A percentile compares a stretch with the other conserved stretches of the same genome.
phyloP scores from a whole-genome alignment of 2,797 vertebrate genomes.

The Rhinatrema bivittatum region DNA sequence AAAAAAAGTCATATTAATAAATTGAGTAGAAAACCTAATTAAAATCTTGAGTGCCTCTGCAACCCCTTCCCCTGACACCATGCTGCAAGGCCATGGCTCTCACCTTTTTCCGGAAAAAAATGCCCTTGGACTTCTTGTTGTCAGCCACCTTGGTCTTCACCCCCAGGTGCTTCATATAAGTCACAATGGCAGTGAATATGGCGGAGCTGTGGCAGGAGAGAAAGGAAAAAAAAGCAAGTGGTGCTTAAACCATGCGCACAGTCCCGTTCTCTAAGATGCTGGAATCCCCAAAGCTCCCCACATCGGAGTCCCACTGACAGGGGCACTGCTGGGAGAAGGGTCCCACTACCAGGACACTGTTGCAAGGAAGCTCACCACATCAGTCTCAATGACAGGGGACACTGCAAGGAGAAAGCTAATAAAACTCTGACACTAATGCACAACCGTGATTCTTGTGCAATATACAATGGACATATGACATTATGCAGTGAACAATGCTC shows the following conservation, averaged over 20 bases:
- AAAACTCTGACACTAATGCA: too few relatives aligned
- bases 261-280: background rate
- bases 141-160: conserved; percentile 75
- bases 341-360: background rate
- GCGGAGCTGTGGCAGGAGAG: conserved; percentile 51
- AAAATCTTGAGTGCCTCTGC: background rate
- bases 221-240: background rate
- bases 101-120: conserved; percentile 79
- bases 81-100: background rate
- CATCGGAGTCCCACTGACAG: too few relatives aligned
- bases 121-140: conserved; percentile 77
- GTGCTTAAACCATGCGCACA: background rate
- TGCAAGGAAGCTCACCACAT: too few relatives aligned
- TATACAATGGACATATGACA: too few relatives aligned
- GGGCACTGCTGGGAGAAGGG: background rate
- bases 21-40: background rate
- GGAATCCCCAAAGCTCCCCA: too few relatives aligned
- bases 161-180: conserved; percentile 83
- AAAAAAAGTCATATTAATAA: too few relatives aligned
- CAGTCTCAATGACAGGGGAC: background rate
- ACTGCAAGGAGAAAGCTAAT: background rate
- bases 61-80: too few relatives aligned
- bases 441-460: too few relatives aligned
- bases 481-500: too few relatives aligned
- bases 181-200: conserved; percentile 66